phyloP scores from a whole-genome alignment of 2,797 vertebrate genomes.

The Sternotherus odoratus region DNA sequence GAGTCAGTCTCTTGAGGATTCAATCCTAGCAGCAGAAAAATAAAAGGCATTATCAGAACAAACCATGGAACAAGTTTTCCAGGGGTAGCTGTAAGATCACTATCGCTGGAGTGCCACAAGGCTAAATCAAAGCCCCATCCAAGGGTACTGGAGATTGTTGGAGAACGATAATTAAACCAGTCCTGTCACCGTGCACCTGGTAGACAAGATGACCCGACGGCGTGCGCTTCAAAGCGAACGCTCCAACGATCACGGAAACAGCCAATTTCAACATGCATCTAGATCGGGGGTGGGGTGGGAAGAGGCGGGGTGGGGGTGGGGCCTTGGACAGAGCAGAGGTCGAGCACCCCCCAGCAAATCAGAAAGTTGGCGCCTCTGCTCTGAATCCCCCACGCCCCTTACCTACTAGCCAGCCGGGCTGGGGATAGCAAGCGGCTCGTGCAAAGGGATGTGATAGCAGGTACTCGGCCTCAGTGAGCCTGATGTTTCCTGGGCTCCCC shows the following conservation, averaged over 20 bases:
- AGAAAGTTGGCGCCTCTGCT: neutral
- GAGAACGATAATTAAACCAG: accelerated
- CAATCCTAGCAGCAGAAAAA: neutral
- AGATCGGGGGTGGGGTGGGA: too few species aligned
- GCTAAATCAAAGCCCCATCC: neutral
- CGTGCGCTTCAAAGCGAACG: neutral
- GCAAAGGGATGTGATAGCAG: accelerated
- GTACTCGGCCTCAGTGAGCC: neutral
- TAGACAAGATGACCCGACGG: neutral
- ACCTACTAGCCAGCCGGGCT: neutral
- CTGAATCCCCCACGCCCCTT: neutral
- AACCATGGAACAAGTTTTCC: neutral
- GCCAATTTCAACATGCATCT: neutral
- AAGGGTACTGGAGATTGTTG: neutral
- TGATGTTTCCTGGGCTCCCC: neutral
- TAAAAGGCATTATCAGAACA: neutral
- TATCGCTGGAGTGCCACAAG: neutral
- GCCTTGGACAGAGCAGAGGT: too few species aligned
- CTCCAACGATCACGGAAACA: neutral
- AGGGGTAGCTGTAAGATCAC: neutral
- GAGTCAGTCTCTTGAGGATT: neutral
- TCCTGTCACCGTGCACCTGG: neutral
- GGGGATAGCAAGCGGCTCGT: neutral
- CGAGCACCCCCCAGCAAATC: too few species aligned
- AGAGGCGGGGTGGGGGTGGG: too few species aligned